These are phyloP conservation scores for Plemyria rubiginata DNA, from an alignment of 2,888 invertebrate species.

Conservation along the genomic window DNA sequence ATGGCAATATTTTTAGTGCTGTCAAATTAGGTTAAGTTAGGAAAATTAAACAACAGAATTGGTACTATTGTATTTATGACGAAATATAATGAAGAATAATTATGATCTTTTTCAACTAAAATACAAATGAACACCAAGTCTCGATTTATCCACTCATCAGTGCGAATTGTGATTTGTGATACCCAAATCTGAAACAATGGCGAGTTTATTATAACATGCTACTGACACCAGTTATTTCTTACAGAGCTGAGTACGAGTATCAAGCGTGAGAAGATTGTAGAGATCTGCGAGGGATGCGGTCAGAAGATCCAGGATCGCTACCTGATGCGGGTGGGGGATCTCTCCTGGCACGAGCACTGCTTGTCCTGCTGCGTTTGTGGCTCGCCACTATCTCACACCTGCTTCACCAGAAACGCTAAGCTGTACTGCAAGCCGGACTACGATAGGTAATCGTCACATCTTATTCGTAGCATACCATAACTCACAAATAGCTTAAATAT, in stretches of 20 bases:
- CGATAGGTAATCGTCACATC: slow-evolving; percentile 88
- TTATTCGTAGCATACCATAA: background rate
- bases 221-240: slow-evolving; percentile 58
- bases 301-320: slow-evolving; percentile 97
- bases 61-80: no score
- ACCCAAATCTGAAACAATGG: background rate
- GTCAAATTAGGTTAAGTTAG: no score
- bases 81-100: no score
- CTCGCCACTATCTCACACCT: slow-evolving; percentile 94
- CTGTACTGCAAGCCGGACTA: slow-evolving; percentile 99
- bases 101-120: no score
- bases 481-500: background rate
- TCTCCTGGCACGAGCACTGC: slow-evolving; percentile 98
- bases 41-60: no score
- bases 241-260: slow-evolving; percentile 84
- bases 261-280: slow-evolving; percentile 92
- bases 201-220: slow-evolving; percentile 54
- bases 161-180: background rate
- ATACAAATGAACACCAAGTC: no score
- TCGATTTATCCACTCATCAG: background rate
- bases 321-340: slow-evolving; percentile 96
- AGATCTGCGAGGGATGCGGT: slow-evolving; percentile 97
- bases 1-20: no score
- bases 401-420: slow-evolving; percentile 97
- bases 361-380: slow-evolving; percentile 98